A percentile compares a stretch with the other conserved stretches of the same genome.
These are phyloP conservation scores for Spatulosminthurus flaviceps DNA, from an alignment of 2,888 invertebrate species.

Conservation along the genomic window DNA sequence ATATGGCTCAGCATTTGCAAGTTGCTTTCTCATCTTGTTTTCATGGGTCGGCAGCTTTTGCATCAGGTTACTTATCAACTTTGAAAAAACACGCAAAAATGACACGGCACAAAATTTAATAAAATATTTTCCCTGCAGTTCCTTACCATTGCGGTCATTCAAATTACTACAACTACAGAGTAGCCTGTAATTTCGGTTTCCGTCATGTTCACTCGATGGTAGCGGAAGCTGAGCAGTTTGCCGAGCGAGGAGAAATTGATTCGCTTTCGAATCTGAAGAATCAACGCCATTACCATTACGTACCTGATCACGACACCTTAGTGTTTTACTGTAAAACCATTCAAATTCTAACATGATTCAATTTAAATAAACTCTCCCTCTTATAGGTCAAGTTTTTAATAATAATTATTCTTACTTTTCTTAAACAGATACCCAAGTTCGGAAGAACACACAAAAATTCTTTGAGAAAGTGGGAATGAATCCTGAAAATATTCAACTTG, in stretches of 20 bases:
- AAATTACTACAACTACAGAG: background rate
- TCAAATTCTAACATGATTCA: too few species aligned
- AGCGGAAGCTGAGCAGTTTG: background rate
- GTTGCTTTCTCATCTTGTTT: conserved; percentile 38
- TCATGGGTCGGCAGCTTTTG: conserved; percentile 34
- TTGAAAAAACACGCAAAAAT: too few species aligned
- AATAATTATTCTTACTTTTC: background rate
- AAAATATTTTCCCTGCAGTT: background rate
- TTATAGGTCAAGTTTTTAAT: background rate
- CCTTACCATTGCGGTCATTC: background rate
- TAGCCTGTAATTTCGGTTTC: conserved; percentile 12
- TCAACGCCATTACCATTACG: conserved; percentile 35
- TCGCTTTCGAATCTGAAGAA: background rate
- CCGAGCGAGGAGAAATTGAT: conserved; percentile 21
- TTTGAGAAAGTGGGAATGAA: conserved; percentile 31
- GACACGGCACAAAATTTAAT: too few species aligned
- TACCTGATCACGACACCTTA: background rate
- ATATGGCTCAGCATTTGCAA: conserved; percentile 42
- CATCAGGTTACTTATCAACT: conserved; percentile 32
- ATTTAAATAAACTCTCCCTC: too few species aligned
- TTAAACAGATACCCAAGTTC: background rate
- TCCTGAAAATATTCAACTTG: background rate
- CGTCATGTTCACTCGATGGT: background rate
- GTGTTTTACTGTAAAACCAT: background rate
- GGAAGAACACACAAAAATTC: conserved; percentile 5